Conservation (phyloP, 1,140 invertebrate genomes). For the Tetragonula clypearis region DNA sequence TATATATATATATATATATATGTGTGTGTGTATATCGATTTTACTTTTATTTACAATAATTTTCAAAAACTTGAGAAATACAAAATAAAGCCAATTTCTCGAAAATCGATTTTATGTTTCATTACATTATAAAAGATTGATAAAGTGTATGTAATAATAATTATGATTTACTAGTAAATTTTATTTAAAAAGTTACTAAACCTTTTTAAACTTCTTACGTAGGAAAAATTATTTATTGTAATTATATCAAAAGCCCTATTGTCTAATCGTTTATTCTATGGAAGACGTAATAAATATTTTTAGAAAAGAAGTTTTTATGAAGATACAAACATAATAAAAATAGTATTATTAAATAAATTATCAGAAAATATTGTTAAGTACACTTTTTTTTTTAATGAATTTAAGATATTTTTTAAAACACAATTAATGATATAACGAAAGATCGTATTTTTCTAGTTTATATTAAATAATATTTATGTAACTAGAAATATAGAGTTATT, state of each 20-base stretch:
- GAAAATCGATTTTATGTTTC: background rate
- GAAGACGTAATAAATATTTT: background rate
- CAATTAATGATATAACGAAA: background rate
- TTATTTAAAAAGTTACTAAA: background rate
- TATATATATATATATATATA: too few relatives aligned
- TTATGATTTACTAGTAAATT: background rate
- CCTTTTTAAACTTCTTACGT: background rate
- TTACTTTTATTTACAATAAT: background rate
- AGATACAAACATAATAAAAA: background rate
- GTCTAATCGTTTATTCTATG: background rate
- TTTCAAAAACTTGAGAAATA: background rate
- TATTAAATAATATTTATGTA: background rate
- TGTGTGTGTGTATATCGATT: too few relatives aligned
- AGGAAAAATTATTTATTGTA: background rate
- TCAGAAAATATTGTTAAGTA: background rate
- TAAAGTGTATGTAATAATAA: background rate
- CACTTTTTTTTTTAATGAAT: background rate
- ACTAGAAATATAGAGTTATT: conserved; percentile 14
- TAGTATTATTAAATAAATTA: background rate
- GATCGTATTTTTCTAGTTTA: background rate
- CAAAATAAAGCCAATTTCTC: background rate
- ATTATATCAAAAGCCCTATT: background rate
- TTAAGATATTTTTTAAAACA: background rate
- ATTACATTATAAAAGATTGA: background rate
- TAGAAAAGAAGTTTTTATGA: background rate